A percentile compares a stretch with the other conserved stretches of the same genome.
Evolutionary conservation across 2,113 vertebrate species (phyloP).

Genomic region (Stictonetta naevosa): DNA sequence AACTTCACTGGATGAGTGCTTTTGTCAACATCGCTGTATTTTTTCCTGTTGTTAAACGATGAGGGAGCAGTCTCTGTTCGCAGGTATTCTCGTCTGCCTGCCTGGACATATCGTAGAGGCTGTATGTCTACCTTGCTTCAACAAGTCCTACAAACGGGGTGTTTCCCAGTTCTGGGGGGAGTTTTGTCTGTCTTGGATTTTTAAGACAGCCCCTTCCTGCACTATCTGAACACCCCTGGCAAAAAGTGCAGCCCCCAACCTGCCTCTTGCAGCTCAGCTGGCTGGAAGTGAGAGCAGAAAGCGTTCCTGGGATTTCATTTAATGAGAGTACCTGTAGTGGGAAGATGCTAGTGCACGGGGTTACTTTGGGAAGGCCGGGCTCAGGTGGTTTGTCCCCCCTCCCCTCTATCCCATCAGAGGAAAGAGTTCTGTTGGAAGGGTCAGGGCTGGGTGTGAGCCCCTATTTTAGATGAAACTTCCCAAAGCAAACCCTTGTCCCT

Average conservation of each 20-base stretch:
- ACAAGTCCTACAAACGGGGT: neutral
- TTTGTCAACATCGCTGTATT: conserved; percentile 47
- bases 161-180: neutral
- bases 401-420: neutral
- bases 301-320: neutral
- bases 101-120: neutral
- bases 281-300: neutral
- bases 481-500: neutral
- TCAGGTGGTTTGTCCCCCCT: neutral
- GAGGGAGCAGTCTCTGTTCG: neutral
- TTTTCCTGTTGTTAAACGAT: conserved; percentile 30
- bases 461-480: neutral
- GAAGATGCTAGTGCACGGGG: neutral
- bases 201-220: neutral
- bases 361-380: neutral
- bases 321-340: neutral
- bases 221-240: neutral
- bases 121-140: neutral
- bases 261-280: neutral
- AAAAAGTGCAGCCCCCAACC: neutral
- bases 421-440: neutral
- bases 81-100: neutral
- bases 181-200: neutral
- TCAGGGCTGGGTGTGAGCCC: neutral
- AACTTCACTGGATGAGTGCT: conserved; percentile 67